Evolutionary conservation across 2,888 invertebrate genomes (phyloP), one percentile per base, ranked within the genome.

Genomic region (Hedychridium roseum): DNA sequence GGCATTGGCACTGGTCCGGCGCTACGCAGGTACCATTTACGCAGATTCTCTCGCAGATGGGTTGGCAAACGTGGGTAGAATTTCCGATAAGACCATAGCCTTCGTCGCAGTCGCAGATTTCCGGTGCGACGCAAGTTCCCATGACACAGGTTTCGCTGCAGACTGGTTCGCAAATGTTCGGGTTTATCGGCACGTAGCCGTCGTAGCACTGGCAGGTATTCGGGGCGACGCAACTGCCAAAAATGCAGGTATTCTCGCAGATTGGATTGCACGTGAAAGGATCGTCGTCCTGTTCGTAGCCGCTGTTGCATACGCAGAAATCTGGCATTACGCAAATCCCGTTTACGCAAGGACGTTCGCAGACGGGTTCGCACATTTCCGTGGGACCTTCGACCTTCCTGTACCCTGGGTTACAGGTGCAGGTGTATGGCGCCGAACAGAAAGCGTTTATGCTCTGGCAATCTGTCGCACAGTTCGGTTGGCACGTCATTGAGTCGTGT

Each of bases 121-220:
- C 54, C 5, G 66, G 68, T 1, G 59, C 62, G 3, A 63, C 41
- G 43, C 73, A 73, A 1, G 43, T 56, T 3, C 71, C 74, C 39
- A 51, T 62, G 4, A 45, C 14, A 39, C 73, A 73, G 2, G 62
- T 54, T 32, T 60, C 49, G 17, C 69, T 78, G 72, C 71, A 83
- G 46, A 59, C 67, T n/a, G 78, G 80, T 65, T 51, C 79, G 74
- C 82, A 81, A 0, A 11, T 1, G 18, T 3, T 20, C 75, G 70
- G 0, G 3, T 0, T 12, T 3, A 1, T 76, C 73, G 0, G 68
- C 57, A 1, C 1, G 5, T n/a, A 82, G 5, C 85, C 84, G 51
- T 75, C 36, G 30, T 78, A 78, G 67, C 87, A 87, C n/a, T 79
- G 67, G 60, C 88, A 88, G 0, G 68, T 74, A 57, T 86, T 83